Conservation (phyloP, 2,888 invertebrate genomes). For the Mechanitis mazaeus region DNA sequence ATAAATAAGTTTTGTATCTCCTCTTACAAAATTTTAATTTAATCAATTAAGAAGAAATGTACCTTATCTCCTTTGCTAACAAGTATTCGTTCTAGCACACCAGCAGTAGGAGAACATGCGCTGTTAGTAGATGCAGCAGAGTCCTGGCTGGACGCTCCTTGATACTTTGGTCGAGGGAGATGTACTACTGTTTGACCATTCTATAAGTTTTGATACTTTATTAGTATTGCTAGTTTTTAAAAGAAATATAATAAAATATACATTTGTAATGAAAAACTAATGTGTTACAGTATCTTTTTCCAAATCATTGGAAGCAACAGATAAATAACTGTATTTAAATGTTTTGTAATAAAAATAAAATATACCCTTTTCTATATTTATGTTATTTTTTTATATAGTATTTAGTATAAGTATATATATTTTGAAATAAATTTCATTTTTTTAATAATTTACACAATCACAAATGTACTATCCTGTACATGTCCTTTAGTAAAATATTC, state of each 20-base stretch:
- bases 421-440: no score
- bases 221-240: not conserved
- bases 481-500: no score
- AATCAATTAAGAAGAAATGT: not conserved
- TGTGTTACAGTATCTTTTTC: no score
- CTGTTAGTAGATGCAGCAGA: slow-evolving; percentile 53
- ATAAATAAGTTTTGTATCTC: no score
- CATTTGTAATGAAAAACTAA: not conserved
- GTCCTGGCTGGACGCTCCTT: slow-evolving; percentile 58
- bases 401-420: no score
- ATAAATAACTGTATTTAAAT: no score
- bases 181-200: slow-evolving; percentile 81
- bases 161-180: slow-evolving; percentile 78
- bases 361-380: no score
- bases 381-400: no score
- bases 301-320: no score
- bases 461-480: no score
- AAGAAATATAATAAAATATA: not conserved
- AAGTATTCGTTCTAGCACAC: slow-evolving; percentile 92
- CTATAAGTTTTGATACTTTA: slow-evolving; percentile 48
- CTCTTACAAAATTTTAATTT: not conserved
- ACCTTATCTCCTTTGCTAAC: slow-evolving; percentile 86
- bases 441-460: no score
- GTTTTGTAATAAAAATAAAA: no score
- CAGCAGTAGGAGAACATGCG: slow-evolving; percentile 95